Evolutionary conservation across 2,113 vertebrate species (phyloP), one percentile per base, ranked within the genome.

Genomic region (Nettapus auritus): DNA sequence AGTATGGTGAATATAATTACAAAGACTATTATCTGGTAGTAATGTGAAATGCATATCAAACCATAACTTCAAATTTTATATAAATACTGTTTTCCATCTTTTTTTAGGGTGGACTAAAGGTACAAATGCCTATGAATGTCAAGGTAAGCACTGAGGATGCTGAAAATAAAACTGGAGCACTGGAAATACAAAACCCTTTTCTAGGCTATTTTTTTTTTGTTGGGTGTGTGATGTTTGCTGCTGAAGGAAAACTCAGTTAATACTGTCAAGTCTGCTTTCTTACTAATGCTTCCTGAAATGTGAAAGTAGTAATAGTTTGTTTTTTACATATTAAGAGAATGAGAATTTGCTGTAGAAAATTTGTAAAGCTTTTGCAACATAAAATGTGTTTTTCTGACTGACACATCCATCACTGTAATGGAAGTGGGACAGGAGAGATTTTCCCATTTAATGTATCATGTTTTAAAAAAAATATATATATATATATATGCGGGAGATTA

Each of bases 111-210:
- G 98, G 98, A 90, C 96, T 98, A 33, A 98, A 98, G 88, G 98
- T 98, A 63, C 98, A 98, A 95, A 98, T 98, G 97, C 98, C 98
- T 57, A 96, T 98, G 97, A 97, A 98, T 92, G 97, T 98, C 82
- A 98, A 98, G 97, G 98, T 98, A 97, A 96, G 98, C 82, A 59
- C 75, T 78, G 56, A 83, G 52, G 18, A 53, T 17, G 29, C 2
- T 60, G 26, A 70, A 38, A 81, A 33, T 55, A 77, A 92, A 67
- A 70, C 44, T 18, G 3, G 13, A 66, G 6, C 38, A 56, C 1
- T 52, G 34, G 38, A 71, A 82, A 78, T 75, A 46, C 3, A 28
- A 64, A 80, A 12, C 11, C n/a, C 73, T 59, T 66, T 16, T 76
- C 66, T 42, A 81, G 68, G 25, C 52, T 74, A 13, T 38, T 82